A percentile compares a stretch with the other conserved stretches of the same genome.
phyloP scores from a whole-genome alignment of 30 jellyfish, hydroid and myxozoan genomes.

The Turritopsis rubra region DNA sequence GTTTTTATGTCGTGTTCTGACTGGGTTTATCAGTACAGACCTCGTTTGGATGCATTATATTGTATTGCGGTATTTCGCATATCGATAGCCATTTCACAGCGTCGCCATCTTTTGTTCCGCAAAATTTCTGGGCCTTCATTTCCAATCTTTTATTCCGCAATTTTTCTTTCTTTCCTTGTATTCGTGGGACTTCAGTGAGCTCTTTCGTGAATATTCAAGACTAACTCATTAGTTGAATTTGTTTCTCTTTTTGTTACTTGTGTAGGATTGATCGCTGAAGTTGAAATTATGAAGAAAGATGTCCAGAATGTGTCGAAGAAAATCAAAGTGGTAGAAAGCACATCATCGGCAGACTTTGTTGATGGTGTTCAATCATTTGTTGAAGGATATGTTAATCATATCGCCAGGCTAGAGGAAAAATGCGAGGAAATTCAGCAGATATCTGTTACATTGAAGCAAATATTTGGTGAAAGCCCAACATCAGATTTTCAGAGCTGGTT shows the following conservation, averaged over 20 bases:
- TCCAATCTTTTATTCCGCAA: too few species aligned
- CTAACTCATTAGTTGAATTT: too few species aligned
- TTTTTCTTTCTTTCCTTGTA: too few species aligned
- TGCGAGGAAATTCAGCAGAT: slow-evolving; percentile 44
- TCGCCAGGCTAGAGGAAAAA: slow-evolving; percentile 28
- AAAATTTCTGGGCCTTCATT: too few species aligned
- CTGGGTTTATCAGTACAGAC: too few species aligned
- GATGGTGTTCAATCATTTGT: slow-evolving; percentile 34
- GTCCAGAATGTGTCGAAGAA: slow-evolving; percentile 40
- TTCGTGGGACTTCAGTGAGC: too few species aligned
- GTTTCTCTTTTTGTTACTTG: neutral
- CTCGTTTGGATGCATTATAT: too few species aligned
- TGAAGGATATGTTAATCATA: slow-evolving; percentile 23
- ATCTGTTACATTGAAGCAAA: slow-evolving; percentile 36
- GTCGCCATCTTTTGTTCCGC: too few species aligned
- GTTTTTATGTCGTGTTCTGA: too few species aligned
- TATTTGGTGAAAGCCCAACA: slow-evolving; percentile 66
- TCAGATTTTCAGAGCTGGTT: slow-evolving; percentile 65
- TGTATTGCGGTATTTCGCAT: too few species aligned
- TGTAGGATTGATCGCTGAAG: slow-evolving; percentile 51
- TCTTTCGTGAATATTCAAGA: too few species aligned
- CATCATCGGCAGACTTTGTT: slow-evolving; percentile 28
- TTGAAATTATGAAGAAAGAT: slow-evolving; percentile 73
- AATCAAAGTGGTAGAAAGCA: slow-evolving; percentile 16
- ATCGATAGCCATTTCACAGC: too few species aligned